Evolutionary conservation across 2,113 vertebrate species (phyloP), one percentile per base, ranked within the genome.

Genomic region (Boulengeromyrus knoepffleri): DNA sequence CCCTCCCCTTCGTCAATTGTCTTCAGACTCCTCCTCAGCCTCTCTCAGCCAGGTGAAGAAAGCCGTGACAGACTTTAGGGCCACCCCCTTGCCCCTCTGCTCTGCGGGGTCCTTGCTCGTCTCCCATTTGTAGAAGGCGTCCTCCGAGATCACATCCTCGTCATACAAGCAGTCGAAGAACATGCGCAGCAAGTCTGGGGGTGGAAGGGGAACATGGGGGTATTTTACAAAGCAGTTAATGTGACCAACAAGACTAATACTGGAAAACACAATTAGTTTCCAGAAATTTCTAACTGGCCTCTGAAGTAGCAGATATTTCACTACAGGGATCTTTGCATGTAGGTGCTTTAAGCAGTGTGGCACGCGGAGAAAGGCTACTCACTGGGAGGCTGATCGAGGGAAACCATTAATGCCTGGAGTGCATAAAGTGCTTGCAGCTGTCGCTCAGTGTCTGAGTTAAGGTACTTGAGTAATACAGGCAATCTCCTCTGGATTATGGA

Each of bases 351-450:
- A 80, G 39, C 74, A 80, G 17, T 80, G 36, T 19, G 74, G 74
- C 4, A 80, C 1, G 1, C 0, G 15, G 31, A 66, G 39, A 19
- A 66, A 66, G 24, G 47, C 90, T 88, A 98, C 99, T 98, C 96
- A 99, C 99, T 99, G 89, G 98, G 97, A 96, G 98, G 98, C 92
- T 99, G 98, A 95, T 99, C 98, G 92, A 99, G 97, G 95, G 97
- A 96, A 93, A 99, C 98, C 95, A 99, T 97, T 93, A 99, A 97
- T 91, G 97, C 97, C 95, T 99, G 99, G 96, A 99, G 97, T 97
- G 99, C 99, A 96, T 99, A 99, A 98, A 99, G 99, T 97, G 98
- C 99, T 98, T 99, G 98, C 94, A 99, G 97, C 95, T 99, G 98
- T 96, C 97, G 97, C 96, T 99, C 98, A 56, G 98, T 98, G 94